A percentile compares a stretch with the other conserved stretches of the same genome.
These are phyloP conservation scores for Nannobrachium achirus DNA, from an alignment of 2,113 vertebrate genomes.

Conservation along the genomic window DNA sequence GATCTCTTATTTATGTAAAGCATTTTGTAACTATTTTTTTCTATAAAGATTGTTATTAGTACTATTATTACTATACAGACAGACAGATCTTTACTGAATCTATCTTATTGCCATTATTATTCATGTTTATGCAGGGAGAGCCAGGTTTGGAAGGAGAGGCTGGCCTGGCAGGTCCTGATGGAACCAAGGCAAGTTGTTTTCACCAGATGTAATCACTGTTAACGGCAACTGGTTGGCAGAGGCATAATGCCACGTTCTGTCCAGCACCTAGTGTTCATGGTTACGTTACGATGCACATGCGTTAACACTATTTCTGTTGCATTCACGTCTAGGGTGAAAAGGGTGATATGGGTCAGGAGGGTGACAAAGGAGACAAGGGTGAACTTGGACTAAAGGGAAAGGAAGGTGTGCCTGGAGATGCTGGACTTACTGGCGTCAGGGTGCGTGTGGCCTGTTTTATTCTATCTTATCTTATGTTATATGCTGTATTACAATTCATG, in stretches of 20 bases:
- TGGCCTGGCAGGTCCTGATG: constrained; percentile 85
- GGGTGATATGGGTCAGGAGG: constrained; percentile 91
- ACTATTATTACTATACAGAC: no score
- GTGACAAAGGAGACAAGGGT: constrained; percentile 91
- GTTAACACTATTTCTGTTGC: neutral
- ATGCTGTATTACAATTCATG: no score
- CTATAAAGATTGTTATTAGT: no score
- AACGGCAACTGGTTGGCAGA: no score
- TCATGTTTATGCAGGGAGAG: constrained; percentile 82
- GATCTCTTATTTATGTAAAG: no score
- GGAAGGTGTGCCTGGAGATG: constrained; percentile 87
- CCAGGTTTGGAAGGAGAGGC: constrained; percentile 89
- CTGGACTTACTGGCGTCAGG: constrained; percentile 88
- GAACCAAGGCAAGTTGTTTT: constrained; percentile 84
- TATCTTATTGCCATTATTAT: no score
- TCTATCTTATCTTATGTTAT: no score
- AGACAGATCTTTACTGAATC: no score
- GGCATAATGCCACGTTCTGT: no score
- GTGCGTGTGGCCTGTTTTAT: constrained; percentile 76
- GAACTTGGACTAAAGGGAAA: constrained; percentile 90
- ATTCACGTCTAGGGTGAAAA: constrained; percentile 87
- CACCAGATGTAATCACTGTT: neutral
- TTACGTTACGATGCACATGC: no score
- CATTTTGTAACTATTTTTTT: no score
- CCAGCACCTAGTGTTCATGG: no score